Conservation (phyloP, 2,888 invertebrate species). For the Oegoconia quadripuncta region DNA sequence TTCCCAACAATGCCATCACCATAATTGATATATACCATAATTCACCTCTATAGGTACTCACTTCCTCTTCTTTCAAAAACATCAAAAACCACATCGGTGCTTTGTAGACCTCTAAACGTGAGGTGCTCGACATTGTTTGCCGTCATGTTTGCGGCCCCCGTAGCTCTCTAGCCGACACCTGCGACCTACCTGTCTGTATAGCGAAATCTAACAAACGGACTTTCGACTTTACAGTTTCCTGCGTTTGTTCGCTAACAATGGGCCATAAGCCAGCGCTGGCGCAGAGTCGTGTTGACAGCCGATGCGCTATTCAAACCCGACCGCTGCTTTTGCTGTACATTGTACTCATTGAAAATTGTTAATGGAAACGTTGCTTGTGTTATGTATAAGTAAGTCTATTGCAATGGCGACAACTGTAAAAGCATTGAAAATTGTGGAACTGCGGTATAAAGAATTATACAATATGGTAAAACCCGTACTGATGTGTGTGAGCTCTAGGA, state of each 20-base stretch:
- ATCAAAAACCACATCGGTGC: slow-evolving; percentile 42
- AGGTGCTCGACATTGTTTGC: slow-evolving; percentile 52
- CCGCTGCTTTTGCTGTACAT: slow-evolving; percentile 47
- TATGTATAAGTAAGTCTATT: slow-evolving; percentile 21
- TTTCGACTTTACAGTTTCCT: slow-evolving; percentile 76
- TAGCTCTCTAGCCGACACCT: slow-evolving; percentile 47
- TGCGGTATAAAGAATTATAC: slow-evolving; percentile 4
- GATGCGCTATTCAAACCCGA: slow-evolving; percentile 58
- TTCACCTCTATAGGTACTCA: no score
- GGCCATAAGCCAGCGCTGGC: slow-evolving; percentile 58
- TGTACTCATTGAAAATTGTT: slow-evolving; percentile 43
- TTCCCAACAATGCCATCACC: slow-evolving; percentile 30
- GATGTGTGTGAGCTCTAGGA: no score
- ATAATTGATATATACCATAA: slow-evolving; percentile 56
- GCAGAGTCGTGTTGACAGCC: slow-evolving; percentile 48
- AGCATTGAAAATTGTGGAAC: slow-evolving; percentile 15
- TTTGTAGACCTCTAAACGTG: slow-evolving; percentile 22
- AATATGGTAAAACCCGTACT: slow-evolving; percentile 15
- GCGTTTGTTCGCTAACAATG: slow-evolving; percentile 73
- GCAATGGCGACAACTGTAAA: slow-evolving; percentile 19
- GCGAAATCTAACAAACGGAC: slow-evolving; percentile 66
- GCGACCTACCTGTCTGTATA: slow-evolving; percentile 68
- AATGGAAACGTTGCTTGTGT: slow-evolving; percentile 22
- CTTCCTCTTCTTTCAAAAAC: slow-evolving; percentile 66
- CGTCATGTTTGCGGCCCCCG: slow-evolving; percentile 48